Percentiles rank a stretch among this genome's conserved stretches.
These are phyloP conservation scores for Mormyrus lacerda DNA, from an alignment of 2,113 vertebrate species.

Conservation along the genomic window DNA sequence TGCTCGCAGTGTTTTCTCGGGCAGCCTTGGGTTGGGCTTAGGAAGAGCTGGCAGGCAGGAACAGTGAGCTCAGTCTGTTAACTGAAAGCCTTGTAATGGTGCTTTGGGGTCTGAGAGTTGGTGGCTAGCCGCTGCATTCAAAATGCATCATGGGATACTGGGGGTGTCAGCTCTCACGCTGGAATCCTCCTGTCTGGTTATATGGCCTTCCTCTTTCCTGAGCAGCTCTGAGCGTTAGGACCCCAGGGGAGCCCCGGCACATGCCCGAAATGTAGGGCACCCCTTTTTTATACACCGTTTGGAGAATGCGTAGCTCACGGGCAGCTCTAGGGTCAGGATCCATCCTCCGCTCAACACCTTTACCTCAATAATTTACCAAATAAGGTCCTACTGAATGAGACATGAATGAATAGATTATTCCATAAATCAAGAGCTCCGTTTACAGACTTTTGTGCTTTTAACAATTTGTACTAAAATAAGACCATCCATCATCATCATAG, in stretches of 20 bases:
- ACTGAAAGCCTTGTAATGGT: neutral
- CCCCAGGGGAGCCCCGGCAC: neutral
- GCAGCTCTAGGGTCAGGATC: neutral
- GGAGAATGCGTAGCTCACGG: neutral
- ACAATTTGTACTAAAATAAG: neutral
- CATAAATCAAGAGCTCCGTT: neutral
- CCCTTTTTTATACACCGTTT: neutral
- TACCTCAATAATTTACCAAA: neutral
- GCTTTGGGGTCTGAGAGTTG: neutral
- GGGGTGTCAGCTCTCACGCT: neutral
- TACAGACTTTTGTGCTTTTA: neutral
- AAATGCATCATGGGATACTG: neutral
- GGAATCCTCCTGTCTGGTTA: neutral
- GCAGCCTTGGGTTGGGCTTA: neutral
- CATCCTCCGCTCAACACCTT: neutral
- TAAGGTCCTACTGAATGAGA: neutral
- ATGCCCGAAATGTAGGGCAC: neutral
- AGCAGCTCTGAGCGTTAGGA: neutral
- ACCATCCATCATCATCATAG: neutral
- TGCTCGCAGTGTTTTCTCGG: neutral
- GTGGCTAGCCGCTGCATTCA: neutral
- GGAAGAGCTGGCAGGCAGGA: neutral
- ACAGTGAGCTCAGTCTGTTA: neutral
- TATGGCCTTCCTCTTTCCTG: neutral
- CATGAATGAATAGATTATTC: neutral